Evolutionary conservation across 1,140 invertebrate genomes (phyloP).

Genomic region (Orius laevigatus): DNA sequence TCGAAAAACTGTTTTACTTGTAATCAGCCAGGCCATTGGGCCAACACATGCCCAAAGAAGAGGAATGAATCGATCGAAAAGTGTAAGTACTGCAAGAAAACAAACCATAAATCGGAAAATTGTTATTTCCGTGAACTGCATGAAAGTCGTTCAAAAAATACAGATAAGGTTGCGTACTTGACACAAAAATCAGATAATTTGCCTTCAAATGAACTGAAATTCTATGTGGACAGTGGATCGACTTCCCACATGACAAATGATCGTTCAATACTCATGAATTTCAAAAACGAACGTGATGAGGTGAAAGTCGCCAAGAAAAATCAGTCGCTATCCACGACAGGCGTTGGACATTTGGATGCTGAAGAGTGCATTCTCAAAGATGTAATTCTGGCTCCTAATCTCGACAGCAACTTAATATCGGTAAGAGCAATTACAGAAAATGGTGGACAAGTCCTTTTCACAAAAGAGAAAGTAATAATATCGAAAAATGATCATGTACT

Average conservation of each 20-base stretch:
- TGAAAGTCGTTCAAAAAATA: neutral
- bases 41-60: neutral
- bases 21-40: neutral
- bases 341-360: neutral
- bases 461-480: neutral
- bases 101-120: conserved; percentile 4
- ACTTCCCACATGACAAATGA: neutral
- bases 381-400: neutral
- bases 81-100: conserved; percentile 8
- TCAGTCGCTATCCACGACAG: neutral
- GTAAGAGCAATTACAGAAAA: conserved; percentile 10
- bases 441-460: conserved; percentile 6
- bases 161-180: neutral
- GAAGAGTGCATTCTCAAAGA: conserved; percentile 2
- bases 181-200: neutral
- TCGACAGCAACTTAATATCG: conserved; percentile 8
- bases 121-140: conserved; percentile 4
- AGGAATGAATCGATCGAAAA: neutral
- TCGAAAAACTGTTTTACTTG: neutral
- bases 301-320: neutral
- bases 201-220: neutral
- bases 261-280: neutral
- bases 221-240: conserved; percentile 1
- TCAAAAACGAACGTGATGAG: neutral
- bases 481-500: neutral